Percentiles rank a stretch among this genome's conserved stretches.
Evolutionary conservation across 2,797 vertebrate species (phyloP).

Genomic region (Rousettus madagascariensis): DNA sequence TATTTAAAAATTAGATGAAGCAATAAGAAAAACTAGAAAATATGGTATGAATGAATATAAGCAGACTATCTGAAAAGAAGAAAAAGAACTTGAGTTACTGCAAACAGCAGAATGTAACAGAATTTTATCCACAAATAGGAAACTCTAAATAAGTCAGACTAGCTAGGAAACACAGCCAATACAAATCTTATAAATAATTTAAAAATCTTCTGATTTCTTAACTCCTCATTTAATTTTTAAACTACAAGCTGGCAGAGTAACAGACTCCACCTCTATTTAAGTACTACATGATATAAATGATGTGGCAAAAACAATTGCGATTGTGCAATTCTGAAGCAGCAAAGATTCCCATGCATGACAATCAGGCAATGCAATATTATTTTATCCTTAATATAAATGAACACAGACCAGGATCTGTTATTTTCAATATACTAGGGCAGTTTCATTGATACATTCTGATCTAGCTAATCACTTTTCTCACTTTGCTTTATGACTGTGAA

Average conservation of each 20-base stretch:
- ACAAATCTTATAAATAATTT: neutral
- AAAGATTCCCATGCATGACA: neutral
- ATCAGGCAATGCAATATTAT: neutral
- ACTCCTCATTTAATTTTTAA: neutral
- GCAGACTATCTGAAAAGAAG: neutral
- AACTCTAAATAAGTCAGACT: conserved; percentile 27
- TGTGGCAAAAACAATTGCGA: neutral
- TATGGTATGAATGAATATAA: neutral
- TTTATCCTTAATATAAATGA: neutral
- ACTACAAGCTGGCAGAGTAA: neutral
- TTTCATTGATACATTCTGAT: neutral
- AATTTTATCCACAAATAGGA: neutral
- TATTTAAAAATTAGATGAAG: neutral
- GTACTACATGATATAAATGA: neutral
- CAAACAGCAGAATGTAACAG: neutral
- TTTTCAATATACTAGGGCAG: neutral
- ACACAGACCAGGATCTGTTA: neutral
- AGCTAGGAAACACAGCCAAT: neutral
- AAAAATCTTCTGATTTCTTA: conserved; percentile 5
- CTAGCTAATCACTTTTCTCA: neutral
- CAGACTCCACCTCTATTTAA: neutral
- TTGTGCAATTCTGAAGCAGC: neutral
- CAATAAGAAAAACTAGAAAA: neutral
- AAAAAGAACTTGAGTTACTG: neutral
- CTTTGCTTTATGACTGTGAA: neutral